Evolutionary conservation across 1,140 invertebrate genomes (phyloP), one percentile per base, ranked within the genome.

Genomic region (Hyphantria cunea): DNA sequence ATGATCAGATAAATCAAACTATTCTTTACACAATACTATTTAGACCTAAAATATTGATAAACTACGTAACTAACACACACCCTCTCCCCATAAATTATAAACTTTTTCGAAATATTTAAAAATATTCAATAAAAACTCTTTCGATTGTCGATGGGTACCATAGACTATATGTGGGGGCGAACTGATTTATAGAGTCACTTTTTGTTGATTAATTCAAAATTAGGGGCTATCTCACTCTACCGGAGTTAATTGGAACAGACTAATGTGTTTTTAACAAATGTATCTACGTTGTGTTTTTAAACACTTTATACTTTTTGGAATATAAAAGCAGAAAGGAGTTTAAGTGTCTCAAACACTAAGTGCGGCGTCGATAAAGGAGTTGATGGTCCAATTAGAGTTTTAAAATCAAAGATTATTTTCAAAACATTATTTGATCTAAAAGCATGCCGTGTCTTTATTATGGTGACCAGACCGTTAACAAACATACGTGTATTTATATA

Each of bases 51-150:
- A 17, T 14, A 25, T 47, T 47, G 11, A 47, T 47, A 12, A 47
- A 25, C 9, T 25, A 7, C 11, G 8, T 7, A 11, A 17, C 6
- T 7, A 11, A 17, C 6, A 17, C 14, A 25, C 13, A 47, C 14
- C 17, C 15, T 47, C 0, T 44, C 7, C 4, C 7, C 8, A 17
- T 47, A 47, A 47, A 47, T 47, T 25, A 17, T 25, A 47, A 47
- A 47, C 14, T 47, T 47, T 47, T 47, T 47, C 45, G 45, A 17
- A 17, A n/a, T n/a, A n/a, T n/a, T n/a, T n/a, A n/a, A 47, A 39
- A 47, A 25, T 3, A 25, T 17, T 25, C 13, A n/a, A 25, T 14
- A 25, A 47, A 47, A 47, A 25, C 3, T 17, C 15, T 47, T 45
- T 47, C 17, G 14, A 25, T 47, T 25, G n/a, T 44, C 34, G 34